Percentiles rank a stretch among this genome's conserved stretches.
Evolutionary conservation across 1,140 invertebrate species (phyloP).

Genomic region (Drosophila hydei): DNA sequence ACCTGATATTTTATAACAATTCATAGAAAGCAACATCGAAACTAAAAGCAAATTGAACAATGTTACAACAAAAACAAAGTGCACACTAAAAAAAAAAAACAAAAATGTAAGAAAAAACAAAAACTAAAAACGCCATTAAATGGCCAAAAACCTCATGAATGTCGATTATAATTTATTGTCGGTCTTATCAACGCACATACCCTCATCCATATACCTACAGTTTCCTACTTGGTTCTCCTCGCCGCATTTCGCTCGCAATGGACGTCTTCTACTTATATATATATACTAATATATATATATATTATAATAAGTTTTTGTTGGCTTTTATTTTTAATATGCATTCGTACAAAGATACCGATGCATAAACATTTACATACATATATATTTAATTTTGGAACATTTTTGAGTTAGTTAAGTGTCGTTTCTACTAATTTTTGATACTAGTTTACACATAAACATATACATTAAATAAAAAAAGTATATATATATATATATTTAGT

Average conservation of each 20-base stretch:
- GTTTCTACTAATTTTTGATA: slow-evolving; percentile 82
- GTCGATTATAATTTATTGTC: slow-evolving; percentile 80
- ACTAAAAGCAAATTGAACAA: slow-evolving; percentile 73
- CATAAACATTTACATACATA: slow-evolving; percentile 35
- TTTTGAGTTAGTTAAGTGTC: slow-evolving; percentile 75
- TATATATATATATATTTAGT: slow-evolving; percentile 60
- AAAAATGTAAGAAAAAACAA: slow-evolving; percentile 15
- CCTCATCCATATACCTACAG: slow-evolving; percentile 27
- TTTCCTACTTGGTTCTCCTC: slow-evolving; percentile 30
- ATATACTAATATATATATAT: not conserved
- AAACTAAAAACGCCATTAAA: slow-evolving; percentile 63
- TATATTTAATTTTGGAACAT: slow-evolving; percentile 69
- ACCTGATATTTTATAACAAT: slow-evolving; percentile 79
- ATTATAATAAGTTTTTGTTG: slow-evolving; percentile 66
- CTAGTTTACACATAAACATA: slow-evolving; percentile 77
- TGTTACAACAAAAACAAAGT: slow-evolving; percentile 48
- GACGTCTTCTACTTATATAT: slow-evolving; percentile 67
- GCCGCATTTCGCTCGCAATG: slow-evolving; percentile 55
- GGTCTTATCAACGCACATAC: slow-evolving; percentile 64
- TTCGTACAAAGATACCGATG: slow-evolving; percentile 25
- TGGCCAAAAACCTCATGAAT: slow-evolving; percentile 72
- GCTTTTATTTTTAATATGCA: slow-evolving; percentile 65
- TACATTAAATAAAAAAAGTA: slow-evolving; percentile 56
- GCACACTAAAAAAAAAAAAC: slow-evolving; percentile 19
- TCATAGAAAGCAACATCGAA: slow-evolving; percentile 65